These are phyloP conservation scores for Atrina japonica DNA, from an alignment of 2,888 invertebrate species.

Conservation along the genomic window DNA sequence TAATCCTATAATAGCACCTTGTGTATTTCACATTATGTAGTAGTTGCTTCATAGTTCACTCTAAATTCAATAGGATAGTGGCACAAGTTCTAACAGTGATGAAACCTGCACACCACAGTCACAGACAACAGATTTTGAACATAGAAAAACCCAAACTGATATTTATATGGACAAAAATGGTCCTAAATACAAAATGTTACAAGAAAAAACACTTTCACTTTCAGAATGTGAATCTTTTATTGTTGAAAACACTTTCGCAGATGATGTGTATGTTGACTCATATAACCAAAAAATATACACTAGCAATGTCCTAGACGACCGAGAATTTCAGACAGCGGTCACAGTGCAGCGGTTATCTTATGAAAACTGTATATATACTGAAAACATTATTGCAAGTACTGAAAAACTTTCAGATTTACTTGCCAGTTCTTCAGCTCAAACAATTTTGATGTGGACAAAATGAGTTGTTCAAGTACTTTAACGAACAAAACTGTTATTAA, in stretches of 20 bases:
- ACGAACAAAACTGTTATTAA: constrained; percentile 17
- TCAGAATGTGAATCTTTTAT: constrained; percentile 12
- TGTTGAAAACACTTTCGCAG: constrained; percentile 29
- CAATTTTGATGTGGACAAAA: constrained; percentile 2
- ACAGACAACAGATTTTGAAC: not conserved
- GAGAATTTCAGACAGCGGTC: constrained; percentile 15
- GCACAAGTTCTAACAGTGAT: constrained; percentile 1
- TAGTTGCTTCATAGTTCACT: no score
- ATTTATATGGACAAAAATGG: constrained; percentile 3
- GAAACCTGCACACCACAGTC: no score
- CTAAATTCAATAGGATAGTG: constrained; percentile 12
- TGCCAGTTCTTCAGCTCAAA: constrained; percentile 7
- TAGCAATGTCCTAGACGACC: constrained; percentile 21
- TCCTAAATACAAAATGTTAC: not conserved
- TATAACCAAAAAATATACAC: constrained; percentile 16
- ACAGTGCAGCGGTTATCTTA: not conserved
- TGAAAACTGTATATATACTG: no score
- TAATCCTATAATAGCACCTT: no score
- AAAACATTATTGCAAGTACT: not conserved
- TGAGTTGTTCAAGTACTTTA: constrained; percentile 12
- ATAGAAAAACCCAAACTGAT: constrained; percentile 7
- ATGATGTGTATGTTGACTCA: constrained; percentile 32
- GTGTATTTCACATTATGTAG: no score
- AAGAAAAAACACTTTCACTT: not conserved
- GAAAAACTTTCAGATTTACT: constrained; percentile 3